Evolutionary conservation across 2,113 vertebrate genomes (phyloP).

Genomic region (Callocephalon fimbriatum): DNA sequence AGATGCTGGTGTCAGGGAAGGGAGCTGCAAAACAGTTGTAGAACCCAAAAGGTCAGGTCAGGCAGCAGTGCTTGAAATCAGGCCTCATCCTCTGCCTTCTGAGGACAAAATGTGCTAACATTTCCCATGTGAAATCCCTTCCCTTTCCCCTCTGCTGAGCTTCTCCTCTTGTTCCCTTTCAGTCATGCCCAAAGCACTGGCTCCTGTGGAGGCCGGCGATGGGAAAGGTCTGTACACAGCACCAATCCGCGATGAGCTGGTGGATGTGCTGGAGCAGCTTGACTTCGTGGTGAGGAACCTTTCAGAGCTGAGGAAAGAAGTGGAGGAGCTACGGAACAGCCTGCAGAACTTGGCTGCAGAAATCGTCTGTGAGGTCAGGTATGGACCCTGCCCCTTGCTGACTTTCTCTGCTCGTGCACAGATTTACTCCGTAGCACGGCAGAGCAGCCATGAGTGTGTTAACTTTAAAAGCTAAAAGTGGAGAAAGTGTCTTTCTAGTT

Average conservation of each 20-base stretch:
- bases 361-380: constrained; percentile 90
- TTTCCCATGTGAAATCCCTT: rapidly evolving
- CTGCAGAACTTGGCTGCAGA: constrained; percentile 84
- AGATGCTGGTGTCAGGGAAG: not conserved
- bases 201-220: constrained; percentile 54
- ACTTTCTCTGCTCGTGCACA: rapidly evolving
- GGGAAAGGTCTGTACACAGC: not conserved
- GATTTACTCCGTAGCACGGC: rapidly evolving
- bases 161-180: not conserved
- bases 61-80: rapidly evolving
- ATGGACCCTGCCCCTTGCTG: not conserved
- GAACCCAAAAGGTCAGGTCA: not conserved
- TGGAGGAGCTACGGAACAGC: constrained; percentile 85
- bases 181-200: constrained; percentile 28
- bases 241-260: constrained; percentile 74
- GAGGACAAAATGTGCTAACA: rapidly evolving
- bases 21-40: not conserved
- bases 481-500: not conserved
- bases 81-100: not conserved
- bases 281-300: constrained; percentile 86
- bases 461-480: not conserved
- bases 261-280: constrained; percentile 86
- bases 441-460: rapidly evolving
- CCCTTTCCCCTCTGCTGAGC: rapidly evolving
- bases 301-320: constrained; percentile 81